These are phyloP conservation scores for Illadopsis cleaveri DNA, from an alignment of 2,113 vertebrate genomes.

Conservation along the genomic window DNA sequence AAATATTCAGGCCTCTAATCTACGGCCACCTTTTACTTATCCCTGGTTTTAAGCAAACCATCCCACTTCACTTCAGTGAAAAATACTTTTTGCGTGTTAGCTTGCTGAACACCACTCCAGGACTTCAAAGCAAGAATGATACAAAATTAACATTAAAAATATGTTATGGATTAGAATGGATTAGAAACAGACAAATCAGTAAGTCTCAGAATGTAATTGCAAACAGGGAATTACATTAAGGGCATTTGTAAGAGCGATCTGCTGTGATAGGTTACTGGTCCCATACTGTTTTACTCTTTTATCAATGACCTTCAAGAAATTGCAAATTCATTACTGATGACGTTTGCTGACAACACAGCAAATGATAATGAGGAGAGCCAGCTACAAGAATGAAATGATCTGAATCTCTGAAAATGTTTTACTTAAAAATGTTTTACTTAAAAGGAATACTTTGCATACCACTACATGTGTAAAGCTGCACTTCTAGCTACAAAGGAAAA, in stretches of 20 bases:
- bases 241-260: neutral
- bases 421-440: neutral
- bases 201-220: slow-evolving; percentile 51
- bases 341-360: slow-evolving; percentile 17
- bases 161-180: slow-evolving; percentile 66
- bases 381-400: neutral
- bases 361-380: neutral
- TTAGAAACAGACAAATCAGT: slow-evolving; percentile 66
- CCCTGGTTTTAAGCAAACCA: slow-evolving; percentile 38
- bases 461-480: neutral
- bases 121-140: slow-evolving; percentile 67
- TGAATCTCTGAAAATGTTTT: neutral
- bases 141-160: slow-evolving; percentile 68
- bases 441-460: neutral
- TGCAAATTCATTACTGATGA: slow-evolving; percentile 11
- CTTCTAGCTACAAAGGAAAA: neutral
- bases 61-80: slow-evolving; percentile 28
- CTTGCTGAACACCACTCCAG: slow-evolving; percentile 16
- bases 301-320: neutral
- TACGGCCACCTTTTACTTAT: neutral
- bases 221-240: slow-evolving; percentile 47
- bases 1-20: neutral
- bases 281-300: neutral
- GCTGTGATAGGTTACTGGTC: neutral
- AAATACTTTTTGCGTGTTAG: slow-evolving; percentile 33